Base-by-base conservation (phyloP, 2,888 invertebrate species). In the Troides helena region DNA sequence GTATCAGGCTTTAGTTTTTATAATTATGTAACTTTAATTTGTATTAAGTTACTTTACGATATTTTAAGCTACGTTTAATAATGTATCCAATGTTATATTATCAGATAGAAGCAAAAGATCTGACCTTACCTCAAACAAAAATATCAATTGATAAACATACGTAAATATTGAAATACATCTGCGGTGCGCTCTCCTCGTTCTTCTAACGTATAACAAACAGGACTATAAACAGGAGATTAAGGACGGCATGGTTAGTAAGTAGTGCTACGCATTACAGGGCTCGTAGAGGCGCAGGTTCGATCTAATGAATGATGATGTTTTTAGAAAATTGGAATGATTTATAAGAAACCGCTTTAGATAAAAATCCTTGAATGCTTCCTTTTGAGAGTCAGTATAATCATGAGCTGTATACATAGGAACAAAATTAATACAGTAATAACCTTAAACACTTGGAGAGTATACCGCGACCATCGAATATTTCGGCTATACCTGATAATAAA, bases 401-500 rank as follows among this genome's bases (percentile, higher is more conserved):
- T 1, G 10, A 39, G 6, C 18, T 57, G 17, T 57, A n/a, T n/a
- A 57, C 21, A 21, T 12, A 57, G 10, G 21, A 18, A 57, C 18
- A 21, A 57, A 57, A 58, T 25, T n/a, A 21, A 25, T n/a, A 1
- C 30, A 21, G 23, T 58, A 58, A 58, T 23, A 58, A 0, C 25
- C 25, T 23, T 58, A 4, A 23, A 58, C 14, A 23, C 14, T 23
- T 23, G 21, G 14, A 50, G 18, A 50, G 14, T 18, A 50, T 17
- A 0, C 8, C 39, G 8, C 4, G 23, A 23, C 14, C 12, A 2
- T 23, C 23, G 21, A 53, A 25, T 25, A 50, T 17, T 23, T 62
- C 18, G 23, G 18, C 43, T 62, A 39, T 58, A 46, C 62, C 68
- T 62, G 50, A 68, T 62, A 68, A 62, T 57, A 57, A 62, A 46